These are phyloP conservation scores for Halcyon senegalensis DNA, from an alignment of 2,113 vertebrate species.

Conservation along the genomic window DNA sequence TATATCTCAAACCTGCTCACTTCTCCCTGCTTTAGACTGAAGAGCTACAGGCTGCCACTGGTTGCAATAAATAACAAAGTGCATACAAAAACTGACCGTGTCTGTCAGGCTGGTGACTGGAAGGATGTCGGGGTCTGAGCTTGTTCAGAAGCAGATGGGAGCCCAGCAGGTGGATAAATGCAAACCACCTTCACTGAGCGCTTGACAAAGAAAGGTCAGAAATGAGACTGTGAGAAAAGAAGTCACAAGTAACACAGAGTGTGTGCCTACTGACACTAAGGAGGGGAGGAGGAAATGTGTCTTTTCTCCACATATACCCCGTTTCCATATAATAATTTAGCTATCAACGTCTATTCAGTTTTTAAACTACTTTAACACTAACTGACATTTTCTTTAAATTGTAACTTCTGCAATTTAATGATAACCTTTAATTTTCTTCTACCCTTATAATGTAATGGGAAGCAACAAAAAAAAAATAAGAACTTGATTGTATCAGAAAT, in stretches of 20 bases:
- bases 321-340: slow-evolving; percentile 68
- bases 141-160: slow-evolving; percentile 61
- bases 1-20: neutral
- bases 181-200: slow-evolving; percentile 31
- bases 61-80: neutral
- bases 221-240: slow-evolving; percentile 10
- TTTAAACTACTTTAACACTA: slow-evolving; percentile 5
- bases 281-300: slow-evolving; percentile 34
- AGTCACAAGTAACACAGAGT: slow-evolving; percentile 32
- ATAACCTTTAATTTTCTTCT: slow-evolving; percentile 41
- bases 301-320: neutral
- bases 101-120: neutral
- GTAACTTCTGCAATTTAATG: neutral
- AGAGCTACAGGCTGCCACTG: neutral
- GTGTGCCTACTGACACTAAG: slow-evolving; percentile 14
- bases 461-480: neutral
- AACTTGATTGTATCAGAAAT: neutral
- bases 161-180: slow-evolving; percentile 37
- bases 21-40: accelerated
- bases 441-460: neutral
- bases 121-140: neutral
- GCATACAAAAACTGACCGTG: neutral
- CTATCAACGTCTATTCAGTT: slow-evolving; percentile 50
- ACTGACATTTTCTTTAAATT: slow-evolving; percentile 11
- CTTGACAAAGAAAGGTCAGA: slow-evolving; percentile 65